Evolutionary conservation across 2,888 invertebrate genomes (phyloP).

Genomic region (Amblyjoppa proteus): DNA sequence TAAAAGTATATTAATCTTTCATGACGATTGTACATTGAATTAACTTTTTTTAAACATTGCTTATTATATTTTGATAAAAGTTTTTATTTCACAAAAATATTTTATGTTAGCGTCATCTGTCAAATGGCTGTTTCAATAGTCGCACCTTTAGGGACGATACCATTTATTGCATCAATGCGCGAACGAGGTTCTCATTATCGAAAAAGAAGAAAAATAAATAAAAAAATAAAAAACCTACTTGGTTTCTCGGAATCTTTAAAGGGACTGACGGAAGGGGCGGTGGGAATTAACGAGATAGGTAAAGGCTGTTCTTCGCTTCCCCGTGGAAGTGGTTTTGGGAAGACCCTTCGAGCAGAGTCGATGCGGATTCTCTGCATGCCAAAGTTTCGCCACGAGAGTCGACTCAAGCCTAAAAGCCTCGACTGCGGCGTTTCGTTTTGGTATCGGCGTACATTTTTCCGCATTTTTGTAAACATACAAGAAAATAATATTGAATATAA

Average conservation of each 20-base stretch:
- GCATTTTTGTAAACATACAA: neutral
- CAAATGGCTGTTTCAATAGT: neutral
- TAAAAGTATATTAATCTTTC: no score
- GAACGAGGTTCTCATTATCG: neutral
- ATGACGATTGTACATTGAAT: no score
- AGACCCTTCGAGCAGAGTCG: slow-evolving; percentile 41
- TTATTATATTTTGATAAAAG: no score
- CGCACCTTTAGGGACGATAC: neutral
- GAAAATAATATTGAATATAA: no score
- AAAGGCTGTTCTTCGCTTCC: slow-evolving; percentile 30
- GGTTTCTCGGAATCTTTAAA: slow-evolving; percentile 71
- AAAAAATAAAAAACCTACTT: no score
- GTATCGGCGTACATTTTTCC: no score
- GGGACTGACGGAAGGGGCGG: slow-evolving; percentile 28
- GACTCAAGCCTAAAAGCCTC: neutral
- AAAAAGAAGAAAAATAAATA: neutral
- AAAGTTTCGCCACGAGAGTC: slow-evolving; percentile 15
- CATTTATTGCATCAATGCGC: neutral
- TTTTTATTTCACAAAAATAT: no score
- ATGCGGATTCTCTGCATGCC: slow-evolving; percentile 31
- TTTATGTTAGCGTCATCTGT: neutral
- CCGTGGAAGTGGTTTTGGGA: slow-evolving; percentile 73
- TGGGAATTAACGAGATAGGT: neutral
- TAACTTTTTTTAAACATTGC: no score
- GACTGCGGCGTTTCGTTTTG: slow-evolving; percentile 1